Evolutionary conservation across 2,888 invertebrate species (phyloP), one percentile per base, ranked within the genome.

Genomic region (Lymantria dispar): DNA sequence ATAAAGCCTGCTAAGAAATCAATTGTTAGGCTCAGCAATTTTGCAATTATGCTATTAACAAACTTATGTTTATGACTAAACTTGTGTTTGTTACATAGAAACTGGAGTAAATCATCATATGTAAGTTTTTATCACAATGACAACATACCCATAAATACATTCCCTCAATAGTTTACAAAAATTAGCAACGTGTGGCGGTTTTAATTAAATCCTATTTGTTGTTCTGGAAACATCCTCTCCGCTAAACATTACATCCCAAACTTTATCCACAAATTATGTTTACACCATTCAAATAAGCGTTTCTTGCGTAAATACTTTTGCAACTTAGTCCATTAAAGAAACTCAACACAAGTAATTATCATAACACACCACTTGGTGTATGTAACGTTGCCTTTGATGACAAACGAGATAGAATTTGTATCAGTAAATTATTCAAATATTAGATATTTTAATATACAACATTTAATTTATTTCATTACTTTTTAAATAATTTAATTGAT

Each of bases 201-300:
- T 83, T 80, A 85, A 87, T 85, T 85, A 81, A 83, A 86, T 78
- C 73, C 75, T 72, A 69, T 70, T 47, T 70, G 74, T 76, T 78
- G 80, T 84, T 83, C 76, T 69, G 68, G 72, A 70, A 72, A 74
- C 80, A 75, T 69, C 76, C 78, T 77, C 77, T 72, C 79, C 79
- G 67, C 78, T 70, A 76, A 80, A 81, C 84, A 83, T 85, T 83
- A 85, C 78, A 80, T 78, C 75, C 70, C 68, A 65, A 87, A 88
- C 80, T 87, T 87, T 76, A 70, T 72, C 83, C 82, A 86, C 87
- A 88, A 88, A 87, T 87, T 84, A 85, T 80, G 80, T 88, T 85
- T 87, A 83, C 86, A 84, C 83, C 83, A 84, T 85, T 86, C 80
- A 80, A 83, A 87, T 87, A 84, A 81, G 81, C 81, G 78, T 78